Base-by-base conservation (phyloP, 2,113 vertebrate species). In the Cheirogaleus medius region DNA sequence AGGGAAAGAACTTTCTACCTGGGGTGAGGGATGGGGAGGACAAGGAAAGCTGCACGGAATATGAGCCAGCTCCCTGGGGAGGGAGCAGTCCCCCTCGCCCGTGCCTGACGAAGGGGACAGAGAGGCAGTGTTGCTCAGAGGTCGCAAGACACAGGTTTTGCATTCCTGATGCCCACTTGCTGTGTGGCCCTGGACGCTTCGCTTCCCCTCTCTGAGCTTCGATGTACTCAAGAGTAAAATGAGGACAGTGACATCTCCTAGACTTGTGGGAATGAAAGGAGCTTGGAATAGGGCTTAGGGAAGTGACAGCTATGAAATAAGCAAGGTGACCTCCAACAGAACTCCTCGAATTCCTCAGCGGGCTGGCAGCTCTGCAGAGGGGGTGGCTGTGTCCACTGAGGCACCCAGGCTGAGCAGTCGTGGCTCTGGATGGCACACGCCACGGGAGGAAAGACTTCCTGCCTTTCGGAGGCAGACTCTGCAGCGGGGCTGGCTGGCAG, bases 361-460 rank as follows among this genome's bases (percentile, higher is more conserved):
- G 60, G n/a, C 25, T 54, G 39, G 15, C 64, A 64, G 66, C 34
- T 29, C 34, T 0, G 32, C 32, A 47, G 27, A 21, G 44, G n/a
- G 12, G 8, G 5, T 60, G 39, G 10, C 34, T 82, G 32, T 66
- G 39, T 68, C 83, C 54, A 13, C 32, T 0, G 17, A 76, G 12
- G 34, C 63, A 9, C 39, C 47, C 2, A 32, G 52, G 37, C 29
- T 69, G 25, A 60, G 21, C 14, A 47, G 44, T 1, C 10, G n/a
- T 0, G 6, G 47, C 42, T 74, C 71, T 86, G 17, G 20, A 29
- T 14, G 44, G 80, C 32, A 21, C 14, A 25, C 1, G 0, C 39
- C 25, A n/a, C 0, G 0, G 23, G 20, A 49, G 21, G 44, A 93
- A 23, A 56, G 3, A 2, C 44, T n/a, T 27, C 8, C 3, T 37